Percentiles rank a stretch among this genome's conserved stretches.
Evolutionary conservation across 2,113 vertebrate species (phyloP).

Genomic region (Lipotes vexillifer): DNA sequence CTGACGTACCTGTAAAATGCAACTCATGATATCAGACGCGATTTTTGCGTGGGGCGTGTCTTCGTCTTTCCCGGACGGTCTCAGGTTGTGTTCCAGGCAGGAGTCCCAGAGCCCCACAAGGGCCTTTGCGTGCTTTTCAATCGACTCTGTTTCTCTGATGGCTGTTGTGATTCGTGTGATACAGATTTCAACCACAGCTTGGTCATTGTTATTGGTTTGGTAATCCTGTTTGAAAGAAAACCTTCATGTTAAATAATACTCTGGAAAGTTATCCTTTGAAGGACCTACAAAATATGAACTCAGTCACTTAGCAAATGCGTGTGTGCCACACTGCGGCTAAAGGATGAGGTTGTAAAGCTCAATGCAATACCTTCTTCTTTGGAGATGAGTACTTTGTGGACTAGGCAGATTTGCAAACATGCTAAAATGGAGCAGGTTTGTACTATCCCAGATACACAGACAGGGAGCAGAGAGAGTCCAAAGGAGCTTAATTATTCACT

Average conservation of each 20-base stretch:
- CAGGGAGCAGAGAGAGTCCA: background rate
- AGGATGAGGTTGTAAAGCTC: background rate
- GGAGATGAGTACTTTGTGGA: background rate
- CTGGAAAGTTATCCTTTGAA: background rate
- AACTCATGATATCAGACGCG: constrained; percentile 97
- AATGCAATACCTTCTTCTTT: background rate
- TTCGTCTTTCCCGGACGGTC: constrained; percentile 86
- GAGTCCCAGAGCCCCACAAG: constrained; percentile 96
- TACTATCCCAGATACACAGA: background rate
- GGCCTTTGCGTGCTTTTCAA: constrained; percentile 88
- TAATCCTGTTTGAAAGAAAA: constrained; percentile 87
- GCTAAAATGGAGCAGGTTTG: background rate
- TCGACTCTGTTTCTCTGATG: constrained; percentile 91
- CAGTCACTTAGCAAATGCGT: background rate
- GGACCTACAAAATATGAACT: background rate
- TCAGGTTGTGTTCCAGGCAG: constrained; percentile 92
- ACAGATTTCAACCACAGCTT: constrained; percentile 98
- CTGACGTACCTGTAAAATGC: constrained; percentile 92
- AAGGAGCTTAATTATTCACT: background rate
- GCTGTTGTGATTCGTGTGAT: constrained; percentile 95
- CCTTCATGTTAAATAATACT: background rate
- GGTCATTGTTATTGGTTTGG: constrained; percentile 94
- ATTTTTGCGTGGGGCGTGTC: constrained; percentile 96
- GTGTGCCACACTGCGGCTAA: too few species aligned
- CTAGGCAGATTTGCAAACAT: background rate